Base-by-base conservation (phyloP, 2,888 invertebrate species). In the Baronia brevicornis region DNA sequence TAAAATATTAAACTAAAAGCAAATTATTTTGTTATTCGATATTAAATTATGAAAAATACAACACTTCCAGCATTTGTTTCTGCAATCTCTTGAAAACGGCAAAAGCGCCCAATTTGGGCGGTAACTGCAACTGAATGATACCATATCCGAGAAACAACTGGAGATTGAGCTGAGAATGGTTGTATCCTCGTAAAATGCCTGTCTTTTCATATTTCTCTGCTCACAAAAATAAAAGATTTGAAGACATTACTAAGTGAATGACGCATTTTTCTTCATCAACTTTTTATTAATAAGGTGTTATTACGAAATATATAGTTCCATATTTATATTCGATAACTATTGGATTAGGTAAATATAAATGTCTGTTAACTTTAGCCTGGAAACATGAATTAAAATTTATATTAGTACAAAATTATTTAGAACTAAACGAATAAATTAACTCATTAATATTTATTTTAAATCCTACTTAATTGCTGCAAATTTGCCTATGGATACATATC, bases 91-190 rank as follows among this genome's bases (percentile, higher is more conserved):
- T 51, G 56, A 58, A 60, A 67, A 59, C 55, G 62, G 51, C 52
- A 58, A 58, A 66, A 70, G 61, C 65, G 61, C 61, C 75, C 75
- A 79, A 79, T 79, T 77, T 72, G 63, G 59, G 46, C 62, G 46
- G 73, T 78, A 70, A 78, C 73, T 73, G 77, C 77, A 77, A 60
- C 71, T 61, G 60, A 74, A 80, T 74, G 75, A 63, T 70, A 70
- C 68, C 71, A 69, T 75, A 77, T 66, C 62, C 64, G 57, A 51
- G 68, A 59, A 68, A 67, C 74, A 75, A 72, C 67, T 70, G 69
- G 55, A 77, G 80, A 80, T 80, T 80, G 80, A 74, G 70, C 61
- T 66, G 61, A 56, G 62, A 73, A 71, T 61, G 64, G 66, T 55
- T 57, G 49, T 48, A 61, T 50, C 54, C 59, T 67, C 73, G 68